Evolutionary conservation across 64 coral and sea anemone species (phyloP), one percentile per base, ranked within the genome.

Genomic region (Montipora foliosa): DNA sequence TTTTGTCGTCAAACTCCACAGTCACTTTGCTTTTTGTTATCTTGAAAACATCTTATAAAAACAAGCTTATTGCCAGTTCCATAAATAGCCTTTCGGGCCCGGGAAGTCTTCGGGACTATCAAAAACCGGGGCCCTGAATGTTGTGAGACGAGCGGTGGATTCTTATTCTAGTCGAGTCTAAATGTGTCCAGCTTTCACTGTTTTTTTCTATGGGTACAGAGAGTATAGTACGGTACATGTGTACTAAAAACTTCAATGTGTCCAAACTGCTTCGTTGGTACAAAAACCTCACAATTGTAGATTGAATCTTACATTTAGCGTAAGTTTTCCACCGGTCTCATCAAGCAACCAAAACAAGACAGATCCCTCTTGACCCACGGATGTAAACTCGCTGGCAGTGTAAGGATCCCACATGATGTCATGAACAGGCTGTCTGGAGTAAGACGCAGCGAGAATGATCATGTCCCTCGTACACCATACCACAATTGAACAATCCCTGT

Each of bases 301-400:
- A 37, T 37, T 2, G 37, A 74, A 47, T 86, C 95, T 96, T 89
- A 99, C 98, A 84, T 99, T 99, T 15, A 99, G 87, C 47, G 77
- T 92, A 3, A 92, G 47, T 77, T 89, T 87, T 51, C 85, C 91
- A 60, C 72, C 71, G 9, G 98, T 94, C 61, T 99, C 98, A 90
- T 99, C 98, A 3, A 99, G 89, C 67, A 99, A 47, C 98, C 98
- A 99, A 89, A 99, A 99, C 67, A 96, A 67, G 15, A 95, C 95
- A 37, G 78, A 91, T 3, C 98, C 95, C 86, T 93, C 91, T 60
- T 99, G 82, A 1, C 98, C 98, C 17, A 99, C 95, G 24, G 95
- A 92, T 6, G 92, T 84, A 91, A 99, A 99, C 80, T 99, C 98
- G 90, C 92, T 99, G 50, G 94, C 92, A 14, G 94, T 99, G 69